phyloP scores from a whole-genome alignment of 2,797 vertebrate genomes.

The Sebastes vulpes region DNA sequence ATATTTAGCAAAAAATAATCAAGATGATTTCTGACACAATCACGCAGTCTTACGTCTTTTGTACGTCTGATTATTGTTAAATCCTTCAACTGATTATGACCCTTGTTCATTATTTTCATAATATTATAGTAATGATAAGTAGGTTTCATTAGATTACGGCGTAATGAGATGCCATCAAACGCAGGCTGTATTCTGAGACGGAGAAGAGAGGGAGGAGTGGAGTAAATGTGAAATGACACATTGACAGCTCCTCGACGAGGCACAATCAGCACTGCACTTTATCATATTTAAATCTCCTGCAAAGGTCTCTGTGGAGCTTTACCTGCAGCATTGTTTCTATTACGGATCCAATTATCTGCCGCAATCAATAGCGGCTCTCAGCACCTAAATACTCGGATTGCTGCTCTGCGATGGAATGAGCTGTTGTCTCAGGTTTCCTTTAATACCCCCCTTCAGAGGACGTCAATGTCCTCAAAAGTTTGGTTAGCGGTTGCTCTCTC shows the following conservation, averaged over 20 bases:
- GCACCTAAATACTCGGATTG: constrained; percentile 56
- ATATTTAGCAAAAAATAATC: constrained; percentile 40
- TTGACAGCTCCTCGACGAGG: constrained; percentile 59
- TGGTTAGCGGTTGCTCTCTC: constrained; percentile 44
- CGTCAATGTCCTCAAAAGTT: constrained; percentile 67
- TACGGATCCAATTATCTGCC: constrained; percentile 66
- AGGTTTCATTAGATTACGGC: constrained; percentile 30
- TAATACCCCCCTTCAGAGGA: constrained; percentile 51
- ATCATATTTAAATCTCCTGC: constrained; percentile 59
- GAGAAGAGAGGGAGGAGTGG: neutral
- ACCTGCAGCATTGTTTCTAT: constrained; percentile 65
- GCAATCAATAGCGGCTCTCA: constrained; percentile 64
- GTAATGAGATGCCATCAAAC: constrained; percentile 28
- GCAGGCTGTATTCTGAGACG: neutral
- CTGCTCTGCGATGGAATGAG: constrained; percentile 47
- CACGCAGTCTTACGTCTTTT: constrained; percentile 4
- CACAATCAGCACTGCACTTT: constrained; percentile 50
- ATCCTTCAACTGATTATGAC: constrained; percentile 43
- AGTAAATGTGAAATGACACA: constrained; percentile 53
- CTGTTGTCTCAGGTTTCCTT: constrained; percentile 60
- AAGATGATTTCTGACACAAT: constrained; percentile 45
- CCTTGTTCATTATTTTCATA: constrained; percentile 40
- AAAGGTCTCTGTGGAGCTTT: constrained; percentile 27
- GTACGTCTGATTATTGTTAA: constrained; percentile 24
- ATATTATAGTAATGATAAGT: constrained; percentile 12